Conservation (phyloP, 2,888 invertebrate genomes). For the Pollenia angustigena region DNA sequence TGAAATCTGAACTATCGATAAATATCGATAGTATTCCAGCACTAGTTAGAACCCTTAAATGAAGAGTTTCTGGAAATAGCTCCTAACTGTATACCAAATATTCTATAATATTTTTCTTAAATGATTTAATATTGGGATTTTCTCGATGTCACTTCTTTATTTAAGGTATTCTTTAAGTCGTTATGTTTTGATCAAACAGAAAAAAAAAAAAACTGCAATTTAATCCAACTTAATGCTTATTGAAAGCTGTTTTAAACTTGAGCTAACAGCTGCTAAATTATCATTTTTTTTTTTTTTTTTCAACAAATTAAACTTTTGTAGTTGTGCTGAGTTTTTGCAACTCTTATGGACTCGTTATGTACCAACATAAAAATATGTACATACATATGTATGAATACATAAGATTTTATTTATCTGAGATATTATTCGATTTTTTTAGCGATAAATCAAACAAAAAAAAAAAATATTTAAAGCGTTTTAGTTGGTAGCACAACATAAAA, state of each 20-base stretch:
- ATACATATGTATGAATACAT: not conserved
- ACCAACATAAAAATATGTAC: too few species aligned
- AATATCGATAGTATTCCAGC: too few species aligned
- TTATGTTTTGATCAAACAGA: too few species aligned
- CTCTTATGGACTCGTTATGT: not conserved
- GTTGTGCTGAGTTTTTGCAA: slow-evolving; percentile 16
- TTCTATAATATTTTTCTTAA: too few species aligned
- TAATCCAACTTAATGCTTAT: slow-evolving; percentile 28
- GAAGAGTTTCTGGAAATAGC: too few species aligned
- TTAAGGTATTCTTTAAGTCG: slow-evolving; percentile 1
- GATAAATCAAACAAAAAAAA: slow-evolving; percentile 15
- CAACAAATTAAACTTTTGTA: not conserved
- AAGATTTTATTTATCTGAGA: not conserved
- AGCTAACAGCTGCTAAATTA: slow-evolving; percentile 55
- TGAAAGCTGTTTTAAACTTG: slow-evolving; percentile 40
- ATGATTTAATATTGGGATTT: too few species aligned
- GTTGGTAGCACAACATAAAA: slow-evolving; percentile 36
- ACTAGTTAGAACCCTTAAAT: too few species aligned
- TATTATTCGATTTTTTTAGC: slow-evolving; percentile 8
- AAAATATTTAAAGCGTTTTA: slow-evolving; percentile 29
- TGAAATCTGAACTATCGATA: too few species aligned
- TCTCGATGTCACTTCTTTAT: not conserved
- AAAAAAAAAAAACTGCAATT: not conserved
- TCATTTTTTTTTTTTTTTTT: not conserved
- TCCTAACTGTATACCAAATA: too few species aligned